Evolutionary conservation across 2,113 vertebrate species (phyloP), one percentile per base, ranked within the genome.

Genomic region (Poecilia latipinna): DNA sequence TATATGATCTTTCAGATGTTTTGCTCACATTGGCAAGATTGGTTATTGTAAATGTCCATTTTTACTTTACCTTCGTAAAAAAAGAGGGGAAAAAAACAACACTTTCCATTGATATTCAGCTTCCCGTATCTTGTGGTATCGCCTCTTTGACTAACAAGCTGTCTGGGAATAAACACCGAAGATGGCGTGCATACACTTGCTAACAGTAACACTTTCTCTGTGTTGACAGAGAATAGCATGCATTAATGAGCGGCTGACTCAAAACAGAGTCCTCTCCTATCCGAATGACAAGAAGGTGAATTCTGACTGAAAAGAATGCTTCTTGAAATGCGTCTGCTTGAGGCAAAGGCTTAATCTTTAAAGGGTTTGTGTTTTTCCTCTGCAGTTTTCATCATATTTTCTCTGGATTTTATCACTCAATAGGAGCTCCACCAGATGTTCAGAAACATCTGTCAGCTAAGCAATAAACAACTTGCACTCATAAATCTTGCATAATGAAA

Each of bases 371-470:
- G 35, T 62, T 54, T 70, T 24, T 70, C 32, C 70, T 61, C 68
- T 72, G 28, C 72, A 75, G 60, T 57, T 57, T 57, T n/a, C 51
- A 57, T n/a, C 22, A 37, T 37, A 54, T 54, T 54, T 10, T 44
- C 19, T 24, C 35, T 70, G 33, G 26, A 19, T 37, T 57, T 74
- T 48, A 72, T 79, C 69, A 72, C 37, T 69, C 51, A 33, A 57
- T 32, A 57, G 44, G 32, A 61, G 29, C 44, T 71, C 48, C 65
- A 51, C 28, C 33, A 66, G 77, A 60, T 82, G 66, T 61, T 54
- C 22, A 37, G 68, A 74, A 64, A 35, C 28, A 65, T 39, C 65
- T 70, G 68, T 73, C 54, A 63, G 31, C 37, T 48, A 39, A 80
- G 26, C 51, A 26, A 44, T 29, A 48, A 32, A 77, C 19, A 82